Evolutionary conservation across 1,140 invertebrate genomes (phyloP), one percentile per base, ranked within the genome.

Genomic region (Cryptotermes secundus): DNA sequence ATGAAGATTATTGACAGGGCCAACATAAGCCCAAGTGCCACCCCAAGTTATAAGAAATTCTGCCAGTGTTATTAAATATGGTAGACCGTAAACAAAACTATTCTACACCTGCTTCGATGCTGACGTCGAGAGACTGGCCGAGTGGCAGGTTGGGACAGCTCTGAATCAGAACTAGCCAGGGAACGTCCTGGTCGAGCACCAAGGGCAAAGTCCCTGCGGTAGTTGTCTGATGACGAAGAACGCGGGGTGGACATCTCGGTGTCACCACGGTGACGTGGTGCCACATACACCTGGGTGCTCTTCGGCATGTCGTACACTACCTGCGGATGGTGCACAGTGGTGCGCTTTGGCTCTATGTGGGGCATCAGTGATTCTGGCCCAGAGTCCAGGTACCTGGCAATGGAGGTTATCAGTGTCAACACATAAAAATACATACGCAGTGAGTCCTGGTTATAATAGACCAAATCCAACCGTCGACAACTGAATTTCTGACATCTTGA

Each of bases 251-350:
- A 85, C 42, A 84, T 81, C 79, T 85, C 85, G n/a, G 82, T 86
- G 49, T 53, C 81, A 38, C 83, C 82, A 31, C 53, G 81, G 34
- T 81, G 80, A 16, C 22, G 79, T n/a, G 49, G 82, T 82, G 82
- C 38, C n/a, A 81, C 88, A 81, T 89, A 90, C 10, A 90, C 89
- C 24, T 89, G 88, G 7, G 90, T 90, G 83, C 88, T 91, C 86
- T 90, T 91, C 3, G 91, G 91, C 85, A 92, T 92, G 84, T 92
- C 90, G 86, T 89, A 92, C 65, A 92, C 90, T 80, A 91, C 88
- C 87, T 91, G 89, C 0, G 91, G 91, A 87, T 91, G 91, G 87
- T 91, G 91, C 22, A 92, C 89, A 9, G 90, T 91, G 24, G 89
- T 89, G 42, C 88, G 87, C 83, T 89, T 89, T 84, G 86, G 87